A percentile compares a stretch with the other conserved stretches of the same genome.
Evolutionary conservation across 2,113 vertebrate species (phyloP).

Genomic region (Nansenia antarctica): DNA sequence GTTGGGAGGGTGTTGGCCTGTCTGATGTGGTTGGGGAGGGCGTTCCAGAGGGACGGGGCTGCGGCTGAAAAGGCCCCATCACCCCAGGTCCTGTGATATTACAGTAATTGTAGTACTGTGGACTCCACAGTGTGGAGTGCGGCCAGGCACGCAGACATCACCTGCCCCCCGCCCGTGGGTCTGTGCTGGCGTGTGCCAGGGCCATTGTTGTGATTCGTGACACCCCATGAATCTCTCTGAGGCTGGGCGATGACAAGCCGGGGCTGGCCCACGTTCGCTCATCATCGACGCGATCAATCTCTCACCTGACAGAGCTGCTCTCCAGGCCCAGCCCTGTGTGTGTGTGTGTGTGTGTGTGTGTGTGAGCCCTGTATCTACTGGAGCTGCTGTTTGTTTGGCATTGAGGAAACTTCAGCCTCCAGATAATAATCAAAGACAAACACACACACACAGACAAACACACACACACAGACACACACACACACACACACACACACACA

Average conservation of each 20-base stretch:
- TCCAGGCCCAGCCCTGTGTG: not conserved
- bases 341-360: too few relatives aligned
- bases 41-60: too few relatives aligned
- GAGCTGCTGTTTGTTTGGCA: not conserved
- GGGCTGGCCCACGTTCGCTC: conserved; percentile 31
- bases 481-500: too few relatives aligned
- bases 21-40: too few relatives aligned
- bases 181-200: conserved; percentile 5
- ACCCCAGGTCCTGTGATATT: too few relatives aligned
- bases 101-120: conserved; percentile 8
- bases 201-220: conserved; percentile 39
- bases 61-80: too few relatives aligned
- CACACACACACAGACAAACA: too few relatives aligned
- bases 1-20: not conserved
- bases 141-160: conserved; percentile 48
- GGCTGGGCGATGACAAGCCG: conserved; percentile 39
- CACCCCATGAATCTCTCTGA: conserved; percentile 50
- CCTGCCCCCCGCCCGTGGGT: conserved; percentile 33
- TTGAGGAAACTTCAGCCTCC: not conserved
- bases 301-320: conserved; percentile 22
- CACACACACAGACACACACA: too few relatives aligned
- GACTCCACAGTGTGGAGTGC: conserved; percentile 26
- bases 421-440: too few relatives aligned
- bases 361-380: too few relatives aligned
- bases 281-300: conserved; percentile 27